Evolutionary conservation across 1,140 invertebrate species (phyloP).

Genomic region (Saccostrea cuccullata): DNA sequence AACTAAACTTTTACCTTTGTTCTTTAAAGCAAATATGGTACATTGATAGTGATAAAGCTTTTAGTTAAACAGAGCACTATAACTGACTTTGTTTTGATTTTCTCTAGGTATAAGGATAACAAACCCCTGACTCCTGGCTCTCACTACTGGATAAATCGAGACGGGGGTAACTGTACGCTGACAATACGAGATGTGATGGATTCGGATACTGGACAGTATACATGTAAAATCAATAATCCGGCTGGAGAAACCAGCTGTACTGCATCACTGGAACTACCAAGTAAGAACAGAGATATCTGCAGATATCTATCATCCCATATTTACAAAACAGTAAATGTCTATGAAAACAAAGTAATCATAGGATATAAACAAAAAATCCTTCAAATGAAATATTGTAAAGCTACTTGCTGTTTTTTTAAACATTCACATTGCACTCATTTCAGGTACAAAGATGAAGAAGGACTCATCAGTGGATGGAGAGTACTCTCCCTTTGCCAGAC

Average conservation of each 20-base stretch:
- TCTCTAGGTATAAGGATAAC: constrained; percentile 70
- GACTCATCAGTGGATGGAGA: constrained; percentile 15
- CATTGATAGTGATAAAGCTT: too few species aligned
- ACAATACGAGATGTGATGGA: constrained; percentile 83
- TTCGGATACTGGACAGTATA: constrained; percentile 83
- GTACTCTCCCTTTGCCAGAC: constrained; percentile 24
- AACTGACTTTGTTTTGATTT: not conserved
- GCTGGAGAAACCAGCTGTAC: constrained; percentile 70
- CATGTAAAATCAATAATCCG: constrained; percentile 76
- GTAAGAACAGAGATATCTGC: not conserved
- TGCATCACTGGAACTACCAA: constrained; percentile 6
- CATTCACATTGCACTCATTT: not conserved
- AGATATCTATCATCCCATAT: too few species aligned
- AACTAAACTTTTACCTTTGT: constrained; percentile 31
- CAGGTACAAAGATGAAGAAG: constrained; percentile 9
- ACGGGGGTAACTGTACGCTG: constrained; percentile 80
- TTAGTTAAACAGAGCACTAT: too few species aligned
- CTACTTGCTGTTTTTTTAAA: not conserved
- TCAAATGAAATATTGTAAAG: too few species aligned
- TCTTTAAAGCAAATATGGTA: too few species aligned
- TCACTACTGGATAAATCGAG: constrained; percentile 64
- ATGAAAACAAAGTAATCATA: too few species aligned
- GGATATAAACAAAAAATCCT: too few species aligned
- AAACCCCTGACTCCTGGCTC: constrained; percentile 58
- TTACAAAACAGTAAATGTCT: too few species aligned